phyloP scores from a whole-genome alignment of 1,140 invertebrate species.

The Dendrolimus punctatus region DNA sequence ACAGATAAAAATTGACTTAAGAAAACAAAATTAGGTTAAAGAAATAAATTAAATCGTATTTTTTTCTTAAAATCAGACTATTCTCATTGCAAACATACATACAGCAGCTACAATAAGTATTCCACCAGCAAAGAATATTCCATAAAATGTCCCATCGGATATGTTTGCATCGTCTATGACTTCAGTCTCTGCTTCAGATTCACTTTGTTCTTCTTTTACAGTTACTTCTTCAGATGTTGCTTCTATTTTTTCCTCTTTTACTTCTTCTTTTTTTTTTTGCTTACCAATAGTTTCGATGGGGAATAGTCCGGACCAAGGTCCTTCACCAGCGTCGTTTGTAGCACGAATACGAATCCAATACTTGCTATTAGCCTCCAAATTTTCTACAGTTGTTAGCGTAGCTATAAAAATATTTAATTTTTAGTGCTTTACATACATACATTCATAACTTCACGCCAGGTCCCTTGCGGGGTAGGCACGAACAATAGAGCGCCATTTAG shows the following conservation, averaged over 20 bases:
- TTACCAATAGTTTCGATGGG: constrained; percentile 15
- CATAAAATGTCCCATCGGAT: constrained; percentile 34
- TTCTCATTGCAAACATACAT: constrained; percentile 40
- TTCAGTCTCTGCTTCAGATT: constrained; percentile 12
- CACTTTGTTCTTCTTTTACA: background rate
- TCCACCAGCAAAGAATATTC: constrained; percentile 41
- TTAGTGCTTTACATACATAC: constrained; percentile 1
- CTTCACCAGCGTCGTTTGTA: constrained; percentile 29
- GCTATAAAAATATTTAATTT: constrained; percentile 15
- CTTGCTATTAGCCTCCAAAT: constrained; percentile 26
- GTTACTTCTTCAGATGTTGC: constrained; percentile 11
- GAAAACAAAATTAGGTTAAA: background rate
- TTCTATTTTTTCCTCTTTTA: constrained; percentile 13
- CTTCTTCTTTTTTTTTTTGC: constrained; percentile 11
- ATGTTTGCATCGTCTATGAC: constrained; percentile 1
- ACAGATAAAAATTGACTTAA: background rate
- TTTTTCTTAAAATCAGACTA: constrained; percentile 23
- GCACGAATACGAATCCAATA: constrained; percentile 36
- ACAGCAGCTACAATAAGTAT: constrained; percentile 33
- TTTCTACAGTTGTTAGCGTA: constrained; percentile 13
- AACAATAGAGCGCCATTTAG: no score
- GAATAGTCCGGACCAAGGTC: constrained; percentile 29
- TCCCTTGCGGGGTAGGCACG: no score
- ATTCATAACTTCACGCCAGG: no score
- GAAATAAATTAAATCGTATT: background rate